Conservation (phyloP, 2,888 invertebrate species). For the Agrochola litura region DNA sequence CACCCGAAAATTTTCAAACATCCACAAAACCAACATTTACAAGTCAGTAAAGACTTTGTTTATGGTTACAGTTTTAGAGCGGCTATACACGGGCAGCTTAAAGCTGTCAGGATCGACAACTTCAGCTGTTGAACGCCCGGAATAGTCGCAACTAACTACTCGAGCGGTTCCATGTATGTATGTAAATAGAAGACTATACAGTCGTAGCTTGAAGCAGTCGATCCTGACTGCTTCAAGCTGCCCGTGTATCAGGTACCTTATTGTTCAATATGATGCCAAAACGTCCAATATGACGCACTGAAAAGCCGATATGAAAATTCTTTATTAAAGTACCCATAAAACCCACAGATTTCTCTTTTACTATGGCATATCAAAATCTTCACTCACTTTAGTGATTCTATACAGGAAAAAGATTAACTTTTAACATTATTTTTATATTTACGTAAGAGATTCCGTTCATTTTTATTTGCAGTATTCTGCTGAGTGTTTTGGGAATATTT, state of each 20-base stretch:
- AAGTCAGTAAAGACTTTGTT: not conserved
- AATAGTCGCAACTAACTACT: too few species aligned
- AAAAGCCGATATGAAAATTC: slow-evolving; percentile 8
- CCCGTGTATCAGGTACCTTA: too few species aligned
- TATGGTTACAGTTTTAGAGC: too few species aligned
- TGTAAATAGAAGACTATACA: too few species aligned
- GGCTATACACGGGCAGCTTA: too few species aligned
- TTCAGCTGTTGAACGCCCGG: too few species aligned
- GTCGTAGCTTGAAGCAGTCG: too few species aligned
- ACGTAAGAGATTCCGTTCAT: not conserved
- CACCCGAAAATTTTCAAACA: too few species aligned
- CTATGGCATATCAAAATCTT: slow-evolving; percentile 12
- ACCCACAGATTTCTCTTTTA: not conserved
- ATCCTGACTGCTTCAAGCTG: too few species aligned
- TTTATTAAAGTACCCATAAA: not conserved
- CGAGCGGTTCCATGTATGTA: too few species aligned
- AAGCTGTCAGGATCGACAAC: too few species aligned
- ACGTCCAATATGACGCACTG: not conserved
- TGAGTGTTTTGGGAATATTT: not conserved
- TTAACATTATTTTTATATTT: not conserved
- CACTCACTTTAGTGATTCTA: not conserved
- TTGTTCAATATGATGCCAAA: not conserved
- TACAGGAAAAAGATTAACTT: not conserved
- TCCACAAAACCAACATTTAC: not conserved
- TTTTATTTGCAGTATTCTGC: not conserved